Conservation (phyloP, 2,888 invertebrate species). For the Horisme vitalbata region DNA sequence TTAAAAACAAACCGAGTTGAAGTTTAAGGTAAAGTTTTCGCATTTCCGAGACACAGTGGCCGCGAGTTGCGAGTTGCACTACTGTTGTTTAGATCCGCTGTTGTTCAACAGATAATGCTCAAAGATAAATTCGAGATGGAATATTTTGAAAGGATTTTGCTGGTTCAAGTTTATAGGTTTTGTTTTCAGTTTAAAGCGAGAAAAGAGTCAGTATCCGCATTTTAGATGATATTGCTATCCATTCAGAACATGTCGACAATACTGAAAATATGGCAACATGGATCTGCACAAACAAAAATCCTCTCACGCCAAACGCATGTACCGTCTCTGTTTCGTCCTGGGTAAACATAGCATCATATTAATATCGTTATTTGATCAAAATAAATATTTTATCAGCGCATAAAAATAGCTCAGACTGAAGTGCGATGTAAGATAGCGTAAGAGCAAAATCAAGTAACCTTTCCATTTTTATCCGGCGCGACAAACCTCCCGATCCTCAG, state of each 20-base stretch:
- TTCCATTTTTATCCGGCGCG: constrained; percentile 10
- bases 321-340: too few species aligned
- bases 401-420: too few species aligned
- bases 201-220: neutral
- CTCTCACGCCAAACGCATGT: too few species aligned
- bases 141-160: constrained; percentile 5
- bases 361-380: too few species aligned
- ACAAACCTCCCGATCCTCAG: constrained; percentile 2
- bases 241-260: too few species aligned
- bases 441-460: constrained; percentile 9
- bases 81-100: constrained; percentile 23
- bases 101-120: constrained; percentile 1
- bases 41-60: constrained; percentile 25
- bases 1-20: constrained; percentile 26
- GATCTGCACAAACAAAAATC: too few species aligned
- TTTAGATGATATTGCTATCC: too few species aligned
- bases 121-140: neutral
- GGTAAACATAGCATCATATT: too few species aligned
- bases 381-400: too few species aligned
- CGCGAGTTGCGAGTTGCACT: constrained; percentile 16
- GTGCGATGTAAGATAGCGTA: neutral
- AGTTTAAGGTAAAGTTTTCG: constrained; percentile 27
- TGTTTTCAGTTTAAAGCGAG: neutral
- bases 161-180: neutral
- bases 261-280: too few species aligned